Evolutionary conservation across 2,888 invertebrate species (phyloP), one percentile per base, ranked within the genome.

Genomic region (Drosophila greeni): DNA sequence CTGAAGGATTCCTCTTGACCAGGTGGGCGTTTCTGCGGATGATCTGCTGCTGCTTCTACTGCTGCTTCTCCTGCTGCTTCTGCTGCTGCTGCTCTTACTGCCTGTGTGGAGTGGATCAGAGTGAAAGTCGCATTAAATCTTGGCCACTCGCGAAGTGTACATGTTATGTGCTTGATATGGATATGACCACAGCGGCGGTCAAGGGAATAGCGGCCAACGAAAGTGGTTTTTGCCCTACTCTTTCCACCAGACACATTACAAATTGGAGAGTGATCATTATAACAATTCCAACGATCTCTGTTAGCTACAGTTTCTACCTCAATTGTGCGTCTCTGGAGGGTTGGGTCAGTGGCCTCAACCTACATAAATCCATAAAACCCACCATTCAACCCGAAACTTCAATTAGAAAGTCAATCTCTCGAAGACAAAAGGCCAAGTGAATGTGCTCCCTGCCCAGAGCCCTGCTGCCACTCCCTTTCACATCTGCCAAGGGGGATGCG

Each of bases 61-160:
- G n/a, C n/a, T n/a, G n/a, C n/a, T n/a, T n/a, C n/a, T n/a, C n/a
- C 33, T 54, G 49, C 29, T 29, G 26, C 18, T 45, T 29, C 36
- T 45, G 18, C 36, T 45, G 24, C 26, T 54, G 48, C 18, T 47
- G 45, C 36, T 47, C n/a, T 57, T 55, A 54, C 54, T 66, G 52
- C 14, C 66, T 71, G 42, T 71, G 47, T 34, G 66, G 36, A 37
- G 29, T 16, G 18, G 16, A 59, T 36, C 9, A 8, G 20, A 53
- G 62, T 66, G 65, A 67, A 65, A 68, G 65, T 65, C 20, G 8
- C 40, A 65, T 67, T 66, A 62, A 47, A 34, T 40, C 45, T 36
- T 43, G 26, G 29, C 59, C 61, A 24, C 37, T 54, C 5, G 20
- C 14, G 23, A 23, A 39, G 24, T 18, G 29, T 37, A 23, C 37